These are phyloP conservation scores for Myzus persicae DNA, from an alignment of 1,140 invertebrate genomes.

Conservation along the genomic window DNA sequence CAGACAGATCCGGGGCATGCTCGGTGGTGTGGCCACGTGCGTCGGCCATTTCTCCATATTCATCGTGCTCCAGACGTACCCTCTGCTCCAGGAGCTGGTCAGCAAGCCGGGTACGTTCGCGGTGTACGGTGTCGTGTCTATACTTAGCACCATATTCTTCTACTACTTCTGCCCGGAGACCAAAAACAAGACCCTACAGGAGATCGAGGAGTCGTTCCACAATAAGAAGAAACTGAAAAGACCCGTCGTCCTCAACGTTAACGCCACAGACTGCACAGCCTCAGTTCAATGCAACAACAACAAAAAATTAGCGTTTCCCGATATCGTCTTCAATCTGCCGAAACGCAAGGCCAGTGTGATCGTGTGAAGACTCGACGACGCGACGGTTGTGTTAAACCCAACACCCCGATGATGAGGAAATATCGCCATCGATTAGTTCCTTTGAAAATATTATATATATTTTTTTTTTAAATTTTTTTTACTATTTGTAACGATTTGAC, in stretches of 20 bases:
- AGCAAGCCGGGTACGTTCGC: constrained; percentile 71
- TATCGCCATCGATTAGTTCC: constrained; percentile 46
- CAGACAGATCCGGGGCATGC: constrained; percentile 71
- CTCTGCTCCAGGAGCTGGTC: constrained; percentile 67
- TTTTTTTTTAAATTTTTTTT: neutral
- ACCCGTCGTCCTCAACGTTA: constrained; percentile 60
- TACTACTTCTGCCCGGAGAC: constrained; percentile 81
- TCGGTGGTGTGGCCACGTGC: constrained; percentile 74
- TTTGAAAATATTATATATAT: neutral
- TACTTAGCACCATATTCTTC: constrained; percentile 68
- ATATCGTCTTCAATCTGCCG: neutral
- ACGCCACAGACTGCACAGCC: too few relatives aligned
- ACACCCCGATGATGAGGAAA: neutral
- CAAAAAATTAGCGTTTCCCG: neutral
- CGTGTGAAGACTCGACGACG: neutral
- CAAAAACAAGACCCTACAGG: constrained; percentile 77
- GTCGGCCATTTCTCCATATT: constrained; percentile 73
- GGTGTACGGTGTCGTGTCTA: constrained; percentile 72
- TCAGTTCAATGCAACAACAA: neutral
- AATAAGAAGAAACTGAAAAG: constrained; percentile 67
- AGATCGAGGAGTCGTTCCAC: constrained; percentile 77
- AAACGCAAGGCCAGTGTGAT: neutral
- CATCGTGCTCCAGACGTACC: constrained; percentile 75
- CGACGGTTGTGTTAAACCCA: neutral
- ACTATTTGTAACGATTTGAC: neutral